Base-by-base conservation (phyloP, 2,888 invertebrate species). In the Tetramorium bicarinatum region DNA sequence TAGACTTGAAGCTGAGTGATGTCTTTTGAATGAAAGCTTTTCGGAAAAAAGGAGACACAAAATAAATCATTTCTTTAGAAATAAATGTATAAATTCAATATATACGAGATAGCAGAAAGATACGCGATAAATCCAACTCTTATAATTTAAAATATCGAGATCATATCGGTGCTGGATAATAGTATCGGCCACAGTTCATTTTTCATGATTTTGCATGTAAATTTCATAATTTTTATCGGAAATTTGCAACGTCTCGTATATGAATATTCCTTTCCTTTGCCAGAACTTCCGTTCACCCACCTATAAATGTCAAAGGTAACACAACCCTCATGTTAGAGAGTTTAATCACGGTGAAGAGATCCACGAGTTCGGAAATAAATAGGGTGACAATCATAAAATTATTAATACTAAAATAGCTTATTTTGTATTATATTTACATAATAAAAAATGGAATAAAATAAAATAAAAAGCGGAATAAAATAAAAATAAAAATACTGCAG, bases 211-310 rank as follows among this genome's bases (percentile, higher is more conserved):
- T 0, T 13, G 8, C 25, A 59, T 47, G 3, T 18, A 47, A 61
- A 61, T 75, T 74, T 75, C 7, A 34, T n/a, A 49, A 49, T 41
- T 52, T 76, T 64, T 64, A 64, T 41, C 7, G 52, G 25, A 34
- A 52, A 64, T 21, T 38, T 25, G 49, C 34, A 6, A 64, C 21
- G 11, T 49, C 15, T 9, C 8, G 41, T 49, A 49, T 15, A 21
- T 61, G 25, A 64, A 66, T 66, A 18, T 77, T 54, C 15, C 9
- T 66, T 25, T 9, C 34, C 21, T 47, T 29, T 11, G 13, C n/a
- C 13, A 59, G 15, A 6, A 6, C 13, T 25, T 66, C 3, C 29
- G 29, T 34, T 34, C 29, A 34, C 29, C 29, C 41, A 18, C 6
- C 25, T 52, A 25, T 41, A 66, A 66, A 54, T 41, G 66, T 66